Evolutionary conservation across 2,113 vertebrate genomes (phyloP), one percentile per base, ranked within the genome.

Genomic region (Menidia beryllina): DNA sequence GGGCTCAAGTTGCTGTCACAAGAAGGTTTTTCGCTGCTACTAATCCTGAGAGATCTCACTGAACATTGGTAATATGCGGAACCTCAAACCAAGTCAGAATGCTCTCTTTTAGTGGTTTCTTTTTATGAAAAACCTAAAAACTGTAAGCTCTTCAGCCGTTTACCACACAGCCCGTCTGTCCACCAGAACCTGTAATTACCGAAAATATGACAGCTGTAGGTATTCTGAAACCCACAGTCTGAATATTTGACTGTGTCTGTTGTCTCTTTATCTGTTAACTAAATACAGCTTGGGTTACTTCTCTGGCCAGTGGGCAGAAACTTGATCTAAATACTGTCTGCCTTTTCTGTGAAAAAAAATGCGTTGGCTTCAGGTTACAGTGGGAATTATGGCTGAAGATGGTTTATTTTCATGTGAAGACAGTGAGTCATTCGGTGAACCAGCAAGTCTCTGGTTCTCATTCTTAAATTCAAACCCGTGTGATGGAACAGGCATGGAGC

Each of bases 281-380:
- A 41, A 53, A 69, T 27, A 48, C 45, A 12, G 53, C 50, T 39
- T 50, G 21, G 36, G 7, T 52, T 47, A 7, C 48, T 49, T 39
- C 1, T 19, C 20, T 7, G 7, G 4, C 6, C 17, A 36, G 27
- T 20, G 10, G 27, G 39, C 45, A 54, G 77, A 77, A 77, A 85
- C 59, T 26, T 43, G 69, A 79, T 59, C 64, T 36, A n/a, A 24
- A 15, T 19, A 71, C 27, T 43, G 10, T 13, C 51, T 81, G 60
- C 69, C 58, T 69, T 47, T 62, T 48, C n/a, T n/a, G n/a, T n/a
- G n/a, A n/a, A n/a, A n/a, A n/a, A n/a, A n/a, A n/a, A n/a, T n/a
- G n/a, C n/a, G 51, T 20, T 65, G 25, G 2, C 54, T 74, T 72
- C 26, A 36, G 38, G 70, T 83, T 86, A 73, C 75, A 1, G 1